phyloP scores from a whole-genome alignment of 2,797 vertebrate genomes.

The Hylomyscus alleni region DNA sequence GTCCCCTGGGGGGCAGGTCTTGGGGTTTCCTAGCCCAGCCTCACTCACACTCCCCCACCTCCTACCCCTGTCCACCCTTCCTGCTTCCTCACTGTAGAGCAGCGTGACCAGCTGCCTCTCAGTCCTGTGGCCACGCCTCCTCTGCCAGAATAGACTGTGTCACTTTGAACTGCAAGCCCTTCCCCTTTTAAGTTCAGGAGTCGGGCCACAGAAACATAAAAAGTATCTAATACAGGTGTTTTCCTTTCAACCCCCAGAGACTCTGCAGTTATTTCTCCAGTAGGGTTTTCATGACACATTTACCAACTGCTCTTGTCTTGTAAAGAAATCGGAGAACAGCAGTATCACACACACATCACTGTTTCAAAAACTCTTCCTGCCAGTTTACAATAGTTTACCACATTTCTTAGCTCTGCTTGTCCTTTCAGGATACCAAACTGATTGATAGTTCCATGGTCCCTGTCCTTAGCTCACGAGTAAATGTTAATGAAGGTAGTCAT shows the following conservation, averaged over 20 bases:
- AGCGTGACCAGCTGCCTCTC: not conserved
- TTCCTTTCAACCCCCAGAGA: not conserved
- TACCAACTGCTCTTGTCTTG: slow-evolving; percentile 5
- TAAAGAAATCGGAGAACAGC: slow-evolving; percentile 16
- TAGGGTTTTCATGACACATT: not conserved
- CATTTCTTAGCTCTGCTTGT: not conserved
- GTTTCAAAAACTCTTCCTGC: not conserved
- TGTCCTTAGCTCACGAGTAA: not conserved
- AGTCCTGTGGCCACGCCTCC: not conserved
- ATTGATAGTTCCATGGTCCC: not conserved
- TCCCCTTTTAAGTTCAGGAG: not conserved
- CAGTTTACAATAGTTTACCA: not conserved
- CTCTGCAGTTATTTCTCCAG: slow-evolving; percentile 13
- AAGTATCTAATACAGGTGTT: not conserved
- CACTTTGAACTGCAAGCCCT: not conserved
- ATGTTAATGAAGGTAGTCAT: not conserved
- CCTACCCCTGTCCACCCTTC: too few relatives aligned
- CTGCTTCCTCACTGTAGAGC: not conserved
- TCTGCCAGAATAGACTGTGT: not conserved
- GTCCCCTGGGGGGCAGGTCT: too few relatives aligned
- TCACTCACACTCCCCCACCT: too few relatives aligned
- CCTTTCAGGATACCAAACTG: not conserved
- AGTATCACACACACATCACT: not conserved
- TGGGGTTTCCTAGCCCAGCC: too few relatives aligned
- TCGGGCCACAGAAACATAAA: not conserved